Evolutionary conservation across 1,140 invertebrate species (phyloP), one percentile per base, ranked within the genome.

Genomic region (Neelides sp.): DNA sequence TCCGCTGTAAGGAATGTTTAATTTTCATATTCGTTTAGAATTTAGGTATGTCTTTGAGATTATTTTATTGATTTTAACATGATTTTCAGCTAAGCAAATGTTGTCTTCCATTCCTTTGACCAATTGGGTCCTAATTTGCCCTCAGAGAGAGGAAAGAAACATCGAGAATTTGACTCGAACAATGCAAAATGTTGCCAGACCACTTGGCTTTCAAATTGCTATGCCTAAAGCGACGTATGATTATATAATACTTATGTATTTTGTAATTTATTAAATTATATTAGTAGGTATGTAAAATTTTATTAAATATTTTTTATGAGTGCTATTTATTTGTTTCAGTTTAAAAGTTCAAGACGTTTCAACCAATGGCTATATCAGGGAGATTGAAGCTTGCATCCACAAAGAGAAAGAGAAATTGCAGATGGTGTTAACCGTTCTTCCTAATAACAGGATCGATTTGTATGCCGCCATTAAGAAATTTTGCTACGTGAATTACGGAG

Each of bases 151-250:
- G 15, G 26, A 17, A 13, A 12, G 34, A 17, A 42, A 36, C 4
- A 4, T 57, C 4, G 55, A 54, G 10, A 54, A 54, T 27, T 41
- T 57, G 23, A 8, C 50, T 15, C 23, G 36, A 27, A 53, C 51
- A 0, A 35, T 57, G 27, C 1, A 15, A 4, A 45, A 36, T n/a
- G 55, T 57, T n/a, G 41, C 30, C 7, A 19, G 22, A 15, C 55
- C 55, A 20, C 23, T 57, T n/a, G 40, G 46, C 4, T 50, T 53
- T 20, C 22, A 30, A 1, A 46, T 57, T 24, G 8, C 19, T 13
- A 30, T 15, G 3, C 55, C 55, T 0, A n/a, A 24, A 0, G 20
- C 35, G 26, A 42, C 40, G 46, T 52, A 45, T 44, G 35, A 8
- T n/a, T 37, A 51, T 28, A 23, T 22, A n/a, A n/a, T n/a, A n/a